A percentile compares a stretch with the other conserved stretches of the same genome.
phyloP scores from a whole-genome alignment of 2,888 invertebrate genomes.

The Leptura quadrifasciata region DNA sequence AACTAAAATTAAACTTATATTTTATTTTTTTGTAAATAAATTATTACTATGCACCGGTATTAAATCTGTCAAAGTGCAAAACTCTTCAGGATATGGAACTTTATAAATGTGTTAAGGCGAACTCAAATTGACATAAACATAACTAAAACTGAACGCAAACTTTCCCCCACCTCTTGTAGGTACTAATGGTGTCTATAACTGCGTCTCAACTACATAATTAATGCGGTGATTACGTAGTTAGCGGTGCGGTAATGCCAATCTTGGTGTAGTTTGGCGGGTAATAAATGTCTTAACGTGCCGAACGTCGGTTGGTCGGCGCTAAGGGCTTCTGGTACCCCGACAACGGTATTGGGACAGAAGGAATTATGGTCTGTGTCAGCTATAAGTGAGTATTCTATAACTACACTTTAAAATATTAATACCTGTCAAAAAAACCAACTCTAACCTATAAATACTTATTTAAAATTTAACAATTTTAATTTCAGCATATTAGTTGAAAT shows the following conservation, averaged over 20 bases:
- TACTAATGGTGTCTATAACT: conserved; percentile 39
- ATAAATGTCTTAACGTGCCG: conserved; percentile 54
- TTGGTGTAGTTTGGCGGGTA: conserved; percentile 51
- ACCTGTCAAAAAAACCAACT: no score
- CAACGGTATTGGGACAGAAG: conserved; percentile 5
- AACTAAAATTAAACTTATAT: no score
- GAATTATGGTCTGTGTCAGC: conserved; percentile 34
- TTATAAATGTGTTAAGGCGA: background rate
- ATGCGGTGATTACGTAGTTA: conserved; percentile 49
- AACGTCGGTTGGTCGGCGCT: conserved; percentile 32
- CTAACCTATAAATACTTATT: no score
- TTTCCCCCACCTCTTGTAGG: conserved; percentile 17
- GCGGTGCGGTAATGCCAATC: conserved; percentile 50
- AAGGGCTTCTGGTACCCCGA: conserved; percentile 33
- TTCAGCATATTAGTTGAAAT: no score
- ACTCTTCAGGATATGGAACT: background rate
- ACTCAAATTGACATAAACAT: background rate
- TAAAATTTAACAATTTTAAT: no score
- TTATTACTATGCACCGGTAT: no score
- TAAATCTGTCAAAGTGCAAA: background rate
- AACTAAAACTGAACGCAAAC: conserved; percentile 17
- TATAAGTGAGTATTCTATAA: no score
- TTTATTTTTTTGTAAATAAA: no score
- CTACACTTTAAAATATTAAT: no score
- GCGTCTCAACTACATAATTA: conserved; percentile 48